Conservation (phyloP, 2,797 vertebrate genomes). For the Phylloscopus collybita region DNA sequence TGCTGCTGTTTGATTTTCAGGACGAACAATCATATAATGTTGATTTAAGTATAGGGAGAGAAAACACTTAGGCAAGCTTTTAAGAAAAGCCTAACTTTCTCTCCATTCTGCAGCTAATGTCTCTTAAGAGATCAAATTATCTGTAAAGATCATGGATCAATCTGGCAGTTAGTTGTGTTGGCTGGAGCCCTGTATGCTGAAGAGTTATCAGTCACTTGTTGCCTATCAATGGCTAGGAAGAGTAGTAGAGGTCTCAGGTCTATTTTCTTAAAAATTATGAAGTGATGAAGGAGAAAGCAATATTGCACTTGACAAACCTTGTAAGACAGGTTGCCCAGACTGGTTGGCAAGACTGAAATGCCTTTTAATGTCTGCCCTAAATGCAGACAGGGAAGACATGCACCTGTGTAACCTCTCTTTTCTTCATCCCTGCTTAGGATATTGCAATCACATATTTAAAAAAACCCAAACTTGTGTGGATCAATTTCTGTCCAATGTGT, state of each 20-base stretch:
- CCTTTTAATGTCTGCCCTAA: not conserved
- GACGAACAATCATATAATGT: not conserved
- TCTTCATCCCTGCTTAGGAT: not conserved
- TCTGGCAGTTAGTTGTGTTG: not conserved
- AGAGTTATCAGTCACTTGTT: not conserved
- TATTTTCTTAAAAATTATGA: not conserved
- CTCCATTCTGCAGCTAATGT: not conserved
- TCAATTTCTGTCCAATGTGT: not conserved
- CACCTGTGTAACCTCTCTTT: not conserved
- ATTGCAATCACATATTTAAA: not conserved
- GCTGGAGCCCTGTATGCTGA: not conserved
- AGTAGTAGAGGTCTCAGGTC: not conserved
- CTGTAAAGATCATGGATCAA: not conserved
- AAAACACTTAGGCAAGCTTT: not conserved
- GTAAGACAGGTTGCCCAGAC: not conserved
- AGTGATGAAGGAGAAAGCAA: not conserved
- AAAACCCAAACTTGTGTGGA: not conserved
- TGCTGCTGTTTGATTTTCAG: not conserved
- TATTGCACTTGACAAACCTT: not conserved
- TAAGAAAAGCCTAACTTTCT: not conserved
- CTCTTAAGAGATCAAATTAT: not conserved
- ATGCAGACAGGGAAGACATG: not conserved
- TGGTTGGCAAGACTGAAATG: not conserved
- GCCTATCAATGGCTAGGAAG: rapidly evolving
- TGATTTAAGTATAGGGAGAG: not conserved